Evolutionary conservation across 2,797 vertebrate species (phyloP).

Genomic region (Pseudotriccus pelzelni): DNA sequence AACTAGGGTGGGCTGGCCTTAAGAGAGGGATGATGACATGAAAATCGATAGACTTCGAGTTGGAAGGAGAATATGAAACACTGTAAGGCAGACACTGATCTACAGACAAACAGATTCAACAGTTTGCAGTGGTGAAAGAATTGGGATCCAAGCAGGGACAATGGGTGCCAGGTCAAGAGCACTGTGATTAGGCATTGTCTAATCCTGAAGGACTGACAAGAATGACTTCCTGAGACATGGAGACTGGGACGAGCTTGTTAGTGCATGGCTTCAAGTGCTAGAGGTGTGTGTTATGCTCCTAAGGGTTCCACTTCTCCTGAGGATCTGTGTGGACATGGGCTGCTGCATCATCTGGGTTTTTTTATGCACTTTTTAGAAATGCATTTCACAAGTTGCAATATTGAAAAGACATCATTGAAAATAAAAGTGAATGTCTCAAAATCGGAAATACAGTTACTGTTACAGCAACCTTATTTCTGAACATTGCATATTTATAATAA

Average conservation of each 20-base stretch:
- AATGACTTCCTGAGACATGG: not conserved
- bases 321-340: not conserved
- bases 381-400: not conserved
- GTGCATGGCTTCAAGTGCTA: rapidly evolving
- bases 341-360: not conserved
- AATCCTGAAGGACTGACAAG: not conserved
- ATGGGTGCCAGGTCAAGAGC: not conserved
- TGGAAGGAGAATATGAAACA: not conserved
- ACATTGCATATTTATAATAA: not conserved
- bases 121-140: not conserved
- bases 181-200: not conserved
- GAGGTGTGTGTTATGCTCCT: not conserved
- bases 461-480: not conserved
- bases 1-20: not conserved
- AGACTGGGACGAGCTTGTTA: not conserved
- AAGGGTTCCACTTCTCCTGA: not conserved
- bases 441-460: not conserved
- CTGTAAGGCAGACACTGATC: not conserved
- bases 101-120: not conserved
- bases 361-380: not conserved
- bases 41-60: not conserved
- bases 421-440: not conserved
- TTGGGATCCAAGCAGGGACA: not conserved
- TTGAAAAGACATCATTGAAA: not conserved
- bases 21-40: not conserved